A percentile compares a stretch with the other conserved stretches of the same genome.
phyloP scores from a whole-genome alignment of 2,888 invertebrate genomes.

The Caenorhabditis sp. region DNA sequence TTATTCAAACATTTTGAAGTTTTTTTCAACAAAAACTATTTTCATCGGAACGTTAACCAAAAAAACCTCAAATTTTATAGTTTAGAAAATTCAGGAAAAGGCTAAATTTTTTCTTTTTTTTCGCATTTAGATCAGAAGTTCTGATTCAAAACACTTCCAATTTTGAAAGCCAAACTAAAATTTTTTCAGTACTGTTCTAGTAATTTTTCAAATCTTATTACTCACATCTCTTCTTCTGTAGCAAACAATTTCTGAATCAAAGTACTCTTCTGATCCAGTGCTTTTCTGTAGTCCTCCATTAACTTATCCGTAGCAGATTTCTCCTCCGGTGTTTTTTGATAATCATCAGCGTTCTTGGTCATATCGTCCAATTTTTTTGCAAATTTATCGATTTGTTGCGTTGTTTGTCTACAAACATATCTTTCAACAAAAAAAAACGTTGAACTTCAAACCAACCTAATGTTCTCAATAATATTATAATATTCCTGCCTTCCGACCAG shows the following conservation, averaged over 20 bases:
- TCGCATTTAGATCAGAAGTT: background rate
- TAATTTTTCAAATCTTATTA: background rate
- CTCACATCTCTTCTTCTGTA: constrained; percentile 50
- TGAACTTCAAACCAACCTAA: constrained; percentile 13
- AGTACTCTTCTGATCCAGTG: constrained; percentile 47
- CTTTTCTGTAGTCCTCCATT: constrained; percentile 51
- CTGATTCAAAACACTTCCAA: background rate
- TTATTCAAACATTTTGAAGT: too few species aligned
- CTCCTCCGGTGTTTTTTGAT: constrained; percentile 52
- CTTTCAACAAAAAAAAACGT: too few species aligned
- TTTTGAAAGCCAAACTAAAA: background rate
- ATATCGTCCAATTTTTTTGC: constrained; percentile 34
- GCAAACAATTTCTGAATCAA: constrained; percentile 45
- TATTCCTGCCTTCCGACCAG: constrained; percentile 52
- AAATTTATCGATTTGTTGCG: constrained; percentile 27
- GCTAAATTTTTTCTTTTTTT: too few species aligned
- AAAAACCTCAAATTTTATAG: too few species aligned
- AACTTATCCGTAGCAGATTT: constrained; percentile 55
- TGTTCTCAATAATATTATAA: constrained; percentile 56
- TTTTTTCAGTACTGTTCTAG: background rate
- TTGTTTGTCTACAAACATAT: constrained; percentile 12
- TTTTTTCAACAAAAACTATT: too few species aligned
- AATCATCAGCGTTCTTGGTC: constrained; percentile 32
- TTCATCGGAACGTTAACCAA: too few species aligned
- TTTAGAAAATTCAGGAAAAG: too few species aligned